phyloP scores from a whole-genome alignment of 2,113 vertebrate species.

The Sturnira hondurensis region DNA sequence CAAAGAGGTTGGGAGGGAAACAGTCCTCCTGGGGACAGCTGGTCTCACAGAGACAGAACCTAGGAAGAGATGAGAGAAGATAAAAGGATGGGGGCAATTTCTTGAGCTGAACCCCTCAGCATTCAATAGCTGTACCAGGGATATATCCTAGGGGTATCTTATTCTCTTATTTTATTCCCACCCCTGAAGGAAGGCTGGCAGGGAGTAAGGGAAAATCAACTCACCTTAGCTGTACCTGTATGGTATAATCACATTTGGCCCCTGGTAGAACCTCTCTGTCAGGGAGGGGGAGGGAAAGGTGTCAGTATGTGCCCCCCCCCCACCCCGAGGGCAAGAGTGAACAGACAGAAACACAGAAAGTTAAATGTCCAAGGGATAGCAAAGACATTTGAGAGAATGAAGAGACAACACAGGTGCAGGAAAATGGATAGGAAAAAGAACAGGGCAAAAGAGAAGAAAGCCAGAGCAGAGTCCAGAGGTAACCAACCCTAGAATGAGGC shows the following conservation, averaged over 20 bases:
- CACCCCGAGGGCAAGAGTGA: not conserved
- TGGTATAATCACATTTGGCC: slow-evolving; percentile 82
- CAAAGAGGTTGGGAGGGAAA: slow-evolving; percentile 85
- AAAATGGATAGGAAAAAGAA: not conserved
- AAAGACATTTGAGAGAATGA: not conserved
- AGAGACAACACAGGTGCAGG: not conserved
- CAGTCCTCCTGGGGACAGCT: slow-evolving; percentile 86
- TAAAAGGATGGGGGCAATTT: not conserved
- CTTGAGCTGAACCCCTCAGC: not conserved
- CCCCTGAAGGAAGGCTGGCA: not conserved
- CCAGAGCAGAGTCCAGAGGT: not conserved
- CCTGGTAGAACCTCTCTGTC: slow-evolving; percentile 81
- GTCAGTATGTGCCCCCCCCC: not conserved
- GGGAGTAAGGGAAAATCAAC: not conserved
- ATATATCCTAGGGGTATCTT: not conserved
- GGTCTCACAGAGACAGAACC: slow-evolving; percentile 87
- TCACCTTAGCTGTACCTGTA: slow-evolving; percentile 84
- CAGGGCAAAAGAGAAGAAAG: not conserved
- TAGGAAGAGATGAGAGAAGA: slow-evolving; percentile 40
- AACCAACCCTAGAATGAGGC: not conserved
- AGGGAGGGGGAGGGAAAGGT: not conserved
- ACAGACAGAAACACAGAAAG: not conserved
- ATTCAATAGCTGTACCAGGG: not conserved
- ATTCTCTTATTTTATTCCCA: not conserved
- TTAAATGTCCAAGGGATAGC: not conserved